Percentiles rank a stretch among this genome's conserved stretches.
phyloP scores from a whole-genome alignment of 2,113 vertebrate genomes.

The Oncorhynchus clarkii region DNA sequence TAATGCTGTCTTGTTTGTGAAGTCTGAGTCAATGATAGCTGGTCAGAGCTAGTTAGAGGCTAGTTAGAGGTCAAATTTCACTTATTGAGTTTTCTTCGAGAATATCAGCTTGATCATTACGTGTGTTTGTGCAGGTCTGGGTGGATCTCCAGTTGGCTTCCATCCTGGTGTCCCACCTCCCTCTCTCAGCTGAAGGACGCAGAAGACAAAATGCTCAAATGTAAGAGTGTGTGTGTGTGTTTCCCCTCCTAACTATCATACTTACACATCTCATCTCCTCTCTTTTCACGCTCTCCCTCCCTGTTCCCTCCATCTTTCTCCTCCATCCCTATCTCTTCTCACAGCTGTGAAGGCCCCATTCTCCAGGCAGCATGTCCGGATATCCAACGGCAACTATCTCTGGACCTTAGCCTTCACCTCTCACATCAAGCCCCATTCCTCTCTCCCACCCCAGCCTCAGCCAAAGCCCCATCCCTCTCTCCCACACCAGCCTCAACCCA shows the following conservation, averaged over 20 bases:
- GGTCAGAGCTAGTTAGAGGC: neutral
- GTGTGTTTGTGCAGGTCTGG: neutral
- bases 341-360: constrained; percentile 75
- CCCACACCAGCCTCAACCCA: too few species aligned
- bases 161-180: constrained; percentile 75
- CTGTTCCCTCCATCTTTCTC: neutral
- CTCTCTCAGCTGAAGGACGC: constrained; percentile 74
- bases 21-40: too few species aligned
- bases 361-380: constrained; percentile 69
- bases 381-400: constrained; percentile 80
- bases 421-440: neutral
- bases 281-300: neutral
- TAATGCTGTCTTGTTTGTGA: too few species aligned
- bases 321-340: constrained; percentile 29
- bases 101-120: neutral
- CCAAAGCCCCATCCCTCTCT: too few species aligned
- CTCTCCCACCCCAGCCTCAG: too few species aligned
- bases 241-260: neutral
- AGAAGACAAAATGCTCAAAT: constrained; percentile 72
- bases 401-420: constrained; percentile 77
- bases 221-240: constrained; percentile 52
- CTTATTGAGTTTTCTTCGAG: neutral
- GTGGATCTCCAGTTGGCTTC: constrained; percentile 27
- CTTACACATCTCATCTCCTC: neutral
- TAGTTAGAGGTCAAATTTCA: constrained; percentile 4